Conservation (phyloP, 2,113 vertebrate species). For the Epinephelus fuscoguttatus region DNA sequence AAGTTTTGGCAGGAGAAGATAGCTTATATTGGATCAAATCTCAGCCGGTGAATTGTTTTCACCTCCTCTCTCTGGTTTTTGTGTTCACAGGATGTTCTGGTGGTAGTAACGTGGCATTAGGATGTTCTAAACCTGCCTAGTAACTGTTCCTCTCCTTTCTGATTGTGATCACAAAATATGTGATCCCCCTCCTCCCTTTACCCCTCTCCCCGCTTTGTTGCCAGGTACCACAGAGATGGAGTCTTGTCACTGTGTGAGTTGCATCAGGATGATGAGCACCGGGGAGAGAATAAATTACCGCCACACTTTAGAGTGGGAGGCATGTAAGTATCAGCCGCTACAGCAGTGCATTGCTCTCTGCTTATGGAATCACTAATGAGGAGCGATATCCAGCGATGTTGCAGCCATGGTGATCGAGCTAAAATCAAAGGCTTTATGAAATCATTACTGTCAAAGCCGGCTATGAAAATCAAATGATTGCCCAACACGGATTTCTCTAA, state of each 20-base stretch:
- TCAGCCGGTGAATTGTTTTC: slow-evolving; percentile 37
- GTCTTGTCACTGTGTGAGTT: slow-evolving; percentile 74
- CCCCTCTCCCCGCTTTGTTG: slow-evolving; percentile 67
- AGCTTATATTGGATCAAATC: slow-evolving; percentile 61
- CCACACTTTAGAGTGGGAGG: slow-evolving; percentile 73
- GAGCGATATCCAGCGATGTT: slow-evolving; percentile 52
- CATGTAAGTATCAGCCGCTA: slow-evolving; percentile 73
- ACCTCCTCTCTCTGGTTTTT: slow-evolving; percentile 12
- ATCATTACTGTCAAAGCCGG: slow-evolving; percentile 70
- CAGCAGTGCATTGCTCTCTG: slow-evolving; percentile 61
- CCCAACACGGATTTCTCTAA: slow-evolving; percentile 55
- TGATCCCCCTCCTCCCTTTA: slow-evolving; percentile 27
- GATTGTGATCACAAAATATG: slow-evolving; percentile 71
- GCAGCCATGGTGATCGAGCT: slow-evolving; percentile 64
- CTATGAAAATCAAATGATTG: slow-evolving; percentile 62
- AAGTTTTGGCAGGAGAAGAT: slow-evolving; percentile 54
- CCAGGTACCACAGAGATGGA: slow-evolving; percentile 76
- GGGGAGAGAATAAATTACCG: slow-evolving; percentile 78
- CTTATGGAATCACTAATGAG: slow-evolving; percentile 78
- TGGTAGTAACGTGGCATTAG: slow-evolving; percentile 5
- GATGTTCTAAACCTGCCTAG: slow-evolving; percentile 63
- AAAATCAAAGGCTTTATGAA: slow-evolving; percentile 76
- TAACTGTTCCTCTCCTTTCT: slow-evolving; percentile 58
- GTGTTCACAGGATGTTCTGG: slow-evolving; percentile 25
- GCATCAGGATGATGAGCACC: slow-evolving; percentile 74